Conservation (phyloP, 2,113 vertebrate genomes). For the Eretmochelys imbricata region DNA sequence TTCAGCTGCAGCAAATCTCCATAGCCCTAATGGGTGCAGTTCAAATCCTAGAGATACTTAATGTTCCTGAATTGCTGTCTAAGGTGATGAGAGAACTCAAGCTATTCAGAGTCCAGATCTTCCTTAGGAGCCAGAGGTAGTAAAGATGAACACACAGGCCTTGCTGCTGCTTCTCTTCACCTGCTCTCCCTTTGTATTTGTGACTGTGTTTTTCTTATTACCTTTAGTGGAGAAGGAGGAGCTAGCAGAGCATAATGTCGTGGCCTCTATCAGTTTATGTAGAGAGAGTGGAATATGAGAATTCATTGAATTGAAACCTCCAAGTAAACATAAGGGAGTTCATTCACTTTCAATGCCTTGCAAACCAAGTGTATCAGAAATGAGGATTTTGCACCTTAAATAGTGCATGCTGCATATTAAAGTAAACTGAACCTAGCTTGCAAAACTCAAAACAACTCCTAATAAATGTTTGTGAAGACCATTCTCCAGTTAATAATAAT, state of each 20-base stretch:
- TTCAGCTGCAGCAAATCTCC: neutral
- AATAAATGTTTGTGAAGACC: neutral
- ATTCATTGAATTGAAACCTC: neutral
- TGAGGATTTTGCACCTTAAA: neutral
- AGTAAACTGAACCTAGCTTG: neutral
- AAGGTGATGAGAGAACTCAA: neutral
- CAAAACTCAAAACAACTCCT: neutral
- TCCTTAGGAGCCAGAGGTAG: neutral
- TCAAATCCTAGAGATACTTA: neutral
- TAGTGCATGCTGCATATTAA: neutral
- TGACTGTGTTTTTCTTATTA: neutral
- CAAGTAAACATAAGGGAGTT: neutral
- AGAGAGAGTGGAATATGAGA: fast-evolving
- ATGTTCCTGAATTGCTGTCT: fast-evolving
- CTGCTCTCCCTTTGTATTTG: neutral
- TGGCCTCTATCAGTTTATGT: fast-evolving
- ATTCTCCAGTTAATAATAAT: neutral
- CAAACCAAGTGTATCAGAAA: neutral
- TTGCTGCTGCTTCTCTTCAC: neutral
- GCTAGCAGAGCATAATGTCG: neutral
- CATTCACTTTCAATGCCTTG: neutral
- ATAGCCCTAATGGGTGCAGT: neutral
- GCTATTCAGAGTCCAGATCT: neutral
- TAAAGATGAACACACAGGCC: neutral
- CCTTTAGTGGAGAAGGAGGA: neutral